Percentiles rank a stretch among this genome's conserved stretches.
Evolutionary conservation across 2,797 vertebrate species (phyloP).

Genomic region (Meda fulgida): DNA sequence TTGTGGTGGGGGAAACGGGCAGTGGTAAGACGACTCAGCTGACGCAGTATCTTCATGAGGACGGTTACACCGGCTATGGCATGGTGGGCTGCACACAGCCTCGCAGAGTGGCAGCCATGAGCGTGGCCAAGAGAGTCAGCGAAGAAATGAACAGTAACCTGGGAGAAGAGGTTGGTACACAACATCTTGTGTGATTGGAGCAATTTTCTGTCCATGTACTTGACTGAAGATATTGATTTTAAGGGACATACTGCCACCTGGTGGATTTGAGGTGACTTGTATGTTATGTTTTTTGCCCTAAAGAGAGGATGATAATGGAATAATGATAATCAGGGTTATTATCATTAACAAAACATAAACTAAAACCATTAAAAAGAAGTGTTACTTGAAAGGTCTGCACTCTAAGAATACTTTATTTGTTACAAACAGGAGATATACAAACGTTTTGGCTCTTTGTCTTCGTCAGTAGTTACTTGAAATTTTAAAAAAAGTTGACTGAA

Average conservation of each 20-base stretch:
- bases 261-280: conserved; percentile 57
- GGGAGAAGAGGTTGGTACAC: conserved; percentile 90
- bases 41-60: conserved; percentile 98
- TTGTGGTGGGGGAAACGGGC: conserved; percentile 97
- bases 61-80: conserved; percentile 96
- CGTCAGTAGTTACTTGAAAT: not conserved
- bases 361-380: not conserved
- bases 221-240: not conserved
- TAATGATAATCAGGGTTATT: not conserved
- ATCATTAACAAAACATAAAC: not conserved
- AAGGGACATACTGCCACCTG: conserved; percentile 66
- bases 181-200: not conserved
- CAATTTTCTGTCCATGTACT: not conserved
- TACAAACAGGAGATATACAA: no score
- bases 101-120: conserved; percentile 96
- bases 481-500: not conserved
- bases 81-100: conserved; percentile 99
- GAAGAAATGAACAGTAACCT: conserved; percentile 93
- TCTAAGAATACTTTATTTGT: no score
- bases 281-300: not conserved
- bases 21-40: conserved; percentile 98
- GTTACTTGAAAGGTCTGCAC: not conserved
- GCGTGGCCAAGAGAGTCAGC: conserved; percentile 96
- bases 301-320: not conserved
- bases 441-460: no score